phyloP scores from a whole-genome alignment of 2,113 vertebrate genomes.

The Asarcornis scutulata region DNA sequence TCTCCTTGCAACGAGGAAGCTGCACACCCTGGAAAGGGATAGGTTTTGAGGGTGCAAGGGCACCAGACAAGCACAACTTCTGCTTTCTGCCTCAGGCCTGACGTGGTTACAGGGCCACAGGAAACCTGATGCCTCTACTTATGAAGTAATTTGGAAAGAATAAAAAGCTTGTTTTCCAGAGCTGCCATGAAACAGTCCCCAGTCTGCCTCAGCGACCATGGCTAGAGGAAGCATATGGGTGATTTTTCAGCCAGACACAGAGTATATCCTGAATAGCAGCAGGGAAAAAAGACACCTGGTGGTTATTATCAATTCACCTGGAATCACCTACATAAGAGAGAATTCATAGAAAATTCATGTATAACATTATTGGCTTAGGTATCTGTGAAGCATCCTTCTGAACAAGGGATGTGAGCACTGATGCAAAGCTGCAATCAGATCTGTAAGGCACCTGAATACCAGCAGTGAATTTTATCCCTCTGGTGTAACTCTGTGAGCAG shows the following conservation, averaged over 20 bases:
- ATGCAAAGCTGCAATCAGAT: background rate
- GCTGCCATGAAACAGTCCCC: background rate
- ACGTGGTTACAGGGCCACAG: background rate
- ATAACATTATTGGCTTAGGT: background rate
- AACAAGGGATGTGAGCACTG: background rate
- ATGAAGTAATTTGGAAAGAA: slow-evolving; percentile 19
- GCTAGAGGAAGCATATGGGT: background rate
- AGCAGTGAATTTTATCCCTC: background rate
- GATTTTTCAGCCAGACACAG: background rate
- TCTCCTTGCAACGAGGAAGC: background rate
- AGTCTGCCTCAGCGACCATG: background rate
- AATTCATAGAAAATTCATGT: background rate
- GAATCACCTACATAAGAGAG: background rate
- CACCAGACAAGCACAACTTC: background rate
- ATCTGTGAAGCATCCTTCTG: background rate
- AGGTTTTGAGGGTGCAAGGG: background rate
- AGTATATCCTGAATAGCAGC: background rate
- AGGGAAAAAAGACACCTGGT: background rate
- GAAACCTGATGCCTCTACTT: background rate
- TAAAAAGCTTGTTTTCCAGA: slow-evolving; percentile 13
- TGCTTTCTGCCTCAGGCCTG: background rate
- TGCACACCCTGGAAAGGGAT: background rate
- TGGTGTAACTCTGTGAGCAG: background rate
- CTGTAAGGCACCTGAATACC: background rate
- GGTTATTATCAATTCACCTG: background rate